Evolutionary conservation across 2,888 invertebrate species (phyloP).

Genomic region (Sphaerophoria taeniata): DNA sequence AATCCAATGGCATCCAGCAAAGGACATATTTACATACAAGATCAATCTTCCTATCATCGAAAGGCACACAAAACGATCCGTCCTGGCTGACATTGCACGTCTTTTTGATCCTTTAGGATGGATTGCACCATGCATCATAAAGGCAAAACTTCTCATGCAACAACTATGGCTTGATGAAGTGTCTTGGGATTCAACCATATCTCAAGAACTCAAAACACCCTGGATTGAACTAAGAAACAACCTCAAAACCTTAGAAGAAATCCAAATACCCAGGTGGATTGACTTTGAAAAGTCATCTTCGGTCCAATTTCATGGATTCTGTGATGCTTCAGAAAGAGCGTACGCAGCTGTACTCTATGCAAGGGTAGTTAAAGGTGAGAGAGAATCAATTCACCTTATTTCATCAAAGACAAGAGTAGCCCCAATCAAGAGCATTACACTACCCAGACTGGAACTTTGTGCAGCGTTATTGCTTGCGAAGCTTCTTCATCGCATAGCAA

Average conservation of each 20-base stretch:
- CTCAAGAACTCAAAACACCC: background rate
- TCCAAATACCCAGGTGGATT: conserved; percentile 29
- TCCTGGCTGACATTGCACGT: too few relatives aligned
- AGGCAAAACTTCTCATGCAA: conserved; percentile 27
- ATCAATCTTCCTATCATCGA: conserved; percentile 8
- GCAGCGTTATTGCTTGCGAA: conserved; percentile 25
- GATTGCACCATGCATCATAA: conserved; percentile 43
- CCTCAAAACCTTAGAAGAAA: background rate
- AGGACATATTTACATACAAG: conserved; percentile 46
- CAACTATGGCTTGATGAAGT: conserved; percentile 12
- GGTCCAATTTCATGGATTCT: conserved; percentile 14
- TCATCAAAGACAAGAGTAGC: conserved; percentile 17
- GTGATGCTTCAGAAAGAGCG: background rate
- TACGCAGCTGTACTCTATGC: background rate
- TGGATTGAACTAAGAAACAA: conserved; percentile 2
- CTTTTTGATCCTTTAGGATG: conserved; percentile 51
- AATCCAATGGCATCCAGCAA: conserved; percentile 54
- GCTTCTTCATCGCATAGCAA: background rate
- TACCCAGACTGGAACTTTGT: conserved; percentile 23
- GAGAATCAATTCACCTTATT: background rate
- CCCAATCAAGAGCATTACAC: conserved; percentile 24
- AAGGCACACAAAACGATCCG: too few relatives aligned
- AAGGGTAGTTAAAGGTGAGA: background rate
- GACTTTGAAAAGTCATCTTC: background rate
- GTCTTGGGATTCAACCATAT: conserved; percentile 27